Percentiles rank a stretch among this genome's conserved stretches.
Conservation (phyloP, 1,140 invertebrate genomes). For the Cherax quadricarinatus region DNA sequence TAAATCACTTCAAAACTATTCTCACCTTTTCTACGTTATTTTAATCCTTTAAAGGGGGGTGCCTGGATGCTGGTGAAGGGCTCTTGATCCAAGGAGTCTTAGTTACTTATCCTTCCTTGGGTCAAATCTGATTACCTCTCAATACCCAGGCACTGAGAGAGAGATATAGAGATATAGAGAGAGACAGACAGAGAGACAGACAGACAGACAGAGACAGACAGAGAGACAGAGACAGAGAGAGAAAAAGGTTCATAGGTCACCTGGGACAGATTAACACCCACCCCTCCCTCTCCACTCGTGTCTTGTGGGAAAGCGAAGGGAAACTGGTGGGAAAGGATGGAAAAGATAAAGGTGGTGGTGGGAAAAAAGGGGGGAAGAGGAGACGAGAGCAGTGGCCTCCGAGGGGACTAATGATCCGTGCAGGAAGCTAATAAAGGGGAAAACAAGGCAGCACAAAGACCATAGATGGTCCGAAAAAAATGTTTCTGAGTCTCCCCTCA, state of each 20-base stretch:
- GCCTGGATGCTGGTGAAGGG: too few species aligned
- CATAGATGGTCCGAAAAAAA: neutral
- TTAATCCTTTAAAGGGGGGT: too few species aligned
- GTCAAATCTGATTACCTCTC: too few species aligned
- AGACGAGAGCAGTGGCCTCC: neutral
- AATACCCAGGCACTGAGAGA: neutral
- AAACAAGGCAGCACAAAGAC: constrained; percentile 16
- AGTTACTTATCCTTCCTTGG: too few species aligned
- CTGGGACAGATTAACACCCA: constrained; percentile 36
- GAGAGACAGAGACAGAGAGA: neutral
- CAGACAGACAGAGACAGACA: neutral
- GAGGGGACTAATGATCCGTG: constrained; percentile 34
- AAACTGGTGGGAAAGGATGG: constrained; percentile 10
- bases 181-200: neutral
- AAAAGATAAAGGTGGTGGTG: neutral
- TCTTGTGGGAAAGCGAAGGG: constrained; percentile 41
- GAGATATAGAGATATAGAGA: neutral
- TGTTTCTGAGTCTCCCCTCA: neutral
- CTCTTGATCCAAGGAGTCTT: too few species aligned
- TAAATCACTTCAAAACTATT: too few species aligned
- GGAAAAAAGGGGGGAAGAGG: neutral
- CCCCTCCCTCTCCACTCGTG: constrained; percentile 7
- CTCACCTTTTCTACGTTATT: too few species aligned
- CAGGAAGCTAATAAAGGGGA: constrained; percentile 37
- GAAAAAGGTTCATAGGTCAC: neutral